Evolutionary conservation across 2,113 vertebrate genomes (phyloP).

Genomic region (Coregonus clupeaformis): DNA sequence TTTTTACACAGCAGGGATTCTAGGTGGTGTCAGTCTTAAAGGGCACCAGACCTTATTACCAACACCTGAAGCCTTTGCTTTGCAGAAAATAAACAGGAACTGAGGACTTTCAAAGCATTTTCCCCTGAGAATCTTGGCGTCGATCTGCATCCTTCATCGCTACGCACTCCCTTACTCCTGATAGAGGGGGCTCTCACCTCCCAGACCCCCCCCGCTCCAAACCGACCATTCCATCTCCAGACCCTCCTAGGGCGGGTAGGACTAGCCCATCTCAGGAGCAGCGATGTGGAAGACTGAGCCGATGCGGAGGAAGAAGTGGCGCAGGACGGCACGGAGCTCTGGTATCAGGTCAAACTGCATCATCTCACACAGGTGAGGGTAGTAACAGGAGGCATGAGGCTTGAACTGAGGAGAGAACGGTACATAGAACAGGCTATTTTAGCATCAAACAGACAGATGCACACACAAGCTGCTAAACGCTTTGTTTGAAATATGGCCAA

Average conservation of each 20-base stretch:
- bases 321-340: slow-evolving; percentile 89
- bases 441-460: background rate
- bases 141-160: background rate
- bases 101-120: background rate
- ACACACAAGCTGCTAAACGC: background rate
- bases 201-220: too few relatives aligned
- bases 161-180: background rate
- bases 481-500: too few relatives aligned
- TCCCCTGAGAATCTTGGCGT: background rate
- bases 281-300: slow-evolving; percentile 90
- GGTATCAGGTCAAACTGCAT: slow-evolving; percentile 99
- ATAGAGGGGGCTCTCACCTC: background rate
- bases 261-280: slow-evolving; percentile 50
- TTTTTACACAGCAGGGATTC: slow-evolving; percentile 47
- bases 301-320: slow-evolving; percentile 93
- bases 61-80: slow-evolving; percentile 35
- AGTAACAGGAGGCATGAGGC: slow-evolving; percentile 88
- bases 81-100: background rate
- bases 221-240: background rate
- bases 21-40: slow-evolving; percentile 17
- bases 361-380: slow-evolving; percentile 92
- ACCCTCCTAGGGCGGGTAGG: slow-evolving; percentile 18
- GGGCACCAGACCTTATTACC: background rate
- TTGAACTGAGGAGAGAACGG: slow-evolving; percentile 77
- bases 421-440: background rate